A percentile compares a stretch with the other conserved stretches of the same genome.
Conservation (phyloP, 2,888 invertebrate species). For the Rugalucina vietnamica region DNA sequence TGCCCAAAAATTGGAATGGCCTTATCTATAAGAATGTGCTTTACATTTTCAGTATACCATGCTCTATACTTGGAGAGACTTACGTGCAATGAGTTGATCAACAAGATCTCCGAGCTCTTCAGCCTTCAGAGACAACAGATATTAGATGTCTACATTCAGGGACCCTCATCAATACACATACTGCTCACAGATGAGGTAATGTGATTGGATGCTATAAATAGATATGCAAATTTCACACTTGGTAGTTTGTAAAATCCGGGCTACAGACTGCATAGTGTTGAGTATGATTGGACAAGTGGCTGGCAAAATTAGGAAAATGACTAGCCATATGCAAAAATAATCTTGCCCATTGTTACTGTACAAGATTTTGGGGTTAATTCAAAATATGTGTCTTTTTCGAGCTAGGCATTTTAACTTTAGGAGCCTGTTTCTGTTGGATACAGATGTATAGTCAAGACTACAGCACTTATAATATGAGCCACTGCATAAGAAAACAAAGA, state of each 20-base stretch:
- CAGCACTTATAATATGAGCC: too few species aligned
- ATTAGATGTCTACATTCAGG: slow-evolving; percentile 89
- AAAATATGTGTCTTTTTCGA: too few species aligned
- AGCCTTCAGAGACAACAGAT: slow-evolving; percentile 84
- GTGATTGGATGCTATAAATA: too few species aligned
- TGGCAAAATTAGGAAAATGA: too few species aligned
- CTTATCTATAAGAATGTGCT: not conserved
- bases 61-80: slow-evolving; percentile 91
- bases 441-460: too few species aligned
- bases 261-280: not conserved
- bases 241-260: too few species aligned
- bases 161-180: slow-evolving; percentile 93
- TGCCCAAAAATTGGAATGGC: not conserved
- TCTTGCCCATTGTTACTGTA: not conserved
- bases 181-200: slow-evolving; percentile 92
- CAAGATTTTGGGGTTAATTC: too few species aligned
- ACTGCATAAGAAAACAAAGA: too few species aligned
- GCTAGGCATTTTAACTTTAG: too few species aligned
- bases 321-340: not conserved
- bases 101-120: slow-evolving; percentile 88
- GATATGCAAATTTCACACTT: too few species aligned
- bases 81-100: slow-evolving; percentile 88
- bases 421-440: too few species aligned
- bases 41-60: slow-evolving; percentile 87
- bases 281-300: too few species aligned